Conservation (phyloP, 2,113 vertebrate species). For the Vimba vimba region DNA sequence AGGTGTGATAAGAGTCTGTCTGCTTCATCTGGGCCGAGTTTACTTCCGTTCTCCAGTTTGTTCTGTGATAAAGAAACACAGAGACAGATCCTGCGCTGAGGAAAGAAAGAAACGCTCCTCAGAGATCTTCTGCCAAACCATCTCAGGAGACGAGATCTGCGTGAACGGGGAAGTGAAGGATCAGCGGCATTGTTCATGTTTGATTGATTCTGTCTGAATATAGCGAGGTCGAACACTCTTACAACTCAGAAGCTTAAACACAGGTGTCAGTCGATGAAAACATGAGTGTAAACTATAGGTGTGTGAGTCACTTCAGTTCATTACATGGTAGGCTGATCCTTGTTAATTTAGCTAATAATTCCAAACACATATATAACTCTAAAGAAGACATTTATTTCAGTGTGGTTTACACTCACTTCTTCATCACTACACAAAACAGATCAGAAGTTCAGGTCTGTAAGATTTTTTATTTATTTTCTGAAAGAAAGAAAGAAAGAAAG, state of each 20-base stretch:
- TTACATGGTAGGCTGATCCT: no score
- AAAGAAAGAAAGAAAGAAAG: no score
- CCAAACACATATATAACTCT: neutral
- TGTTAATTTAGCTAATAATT: neutral
- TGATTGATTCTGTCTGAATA: neutral
- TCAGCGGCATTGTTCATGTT: neutral
- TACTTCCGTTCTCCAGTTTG: neutral
- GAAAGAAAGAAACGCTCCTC: no score
- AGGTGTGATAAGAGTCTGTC: constrained; percentile 19
- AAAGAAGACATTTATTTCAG: neutral
- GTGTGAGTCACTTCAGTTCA: neutral
- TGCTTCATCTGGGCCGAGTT: neutral
- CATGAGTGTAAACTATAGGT: neutral
- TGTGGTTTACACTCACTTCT: neutral
- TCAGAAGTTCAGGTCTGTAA: no score
- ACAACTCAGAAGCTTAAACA: neutral
- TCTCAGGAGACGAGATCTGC: constrained; percentile 17
- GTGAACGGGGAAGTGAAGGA: neutral
- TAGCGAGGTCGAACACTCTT: neutral
- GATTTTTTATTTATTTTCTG: no score
- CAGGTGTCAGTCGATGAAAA: neutral
- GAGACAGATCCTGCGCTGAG: neutral
- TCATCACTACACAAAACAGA: neutral
- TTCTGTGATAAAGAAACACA: neutral
- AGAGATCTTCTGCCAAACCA: neutral